These are phyloP conservation scores for Muraenolepis orangiensis DNA, from an alignment of 2,797 vertebrate species.

Conservation along the genomic window DNA sequence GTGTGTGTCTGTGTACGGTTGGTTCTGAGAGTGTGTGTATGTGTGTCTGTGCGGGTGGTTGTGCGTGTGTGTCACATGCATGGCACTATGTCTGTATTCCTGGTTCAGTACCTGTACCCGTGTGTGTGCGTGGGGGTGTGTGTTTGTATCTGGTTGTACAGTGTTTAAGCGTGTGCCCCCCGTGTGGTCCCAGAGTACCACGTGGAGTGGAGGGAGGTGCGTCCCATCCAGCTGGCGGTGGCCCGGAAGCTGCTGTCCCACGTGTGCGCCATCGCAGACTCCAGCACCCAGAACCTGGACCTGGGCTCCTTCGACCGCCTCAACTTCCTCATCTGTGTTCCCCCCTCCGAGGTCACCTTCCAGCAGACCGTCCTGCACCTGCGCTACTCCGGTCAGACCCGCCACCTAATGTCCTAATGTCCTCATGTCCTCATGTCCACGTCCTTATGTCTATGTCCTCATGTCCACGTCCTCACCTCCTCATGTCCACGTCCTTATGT, in stretches of 20 bases:
- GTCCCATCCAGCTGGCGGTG: constrained; percentile 91
- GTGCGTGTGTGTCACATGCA: too few species aligned
- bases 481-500: too few species aligned
- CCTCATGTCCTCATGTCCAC: neutral
- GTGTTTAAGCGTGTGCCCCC: neutral
- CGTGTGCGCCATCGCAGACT: constrained; percentile 95
- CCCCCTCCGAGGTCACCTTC: constrained; percentile 94
- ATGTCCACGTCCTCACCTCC: too few species aligned
- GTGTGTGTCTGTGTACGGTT: too few species aligned
- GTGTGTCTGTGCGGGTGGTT: too few species aligned
- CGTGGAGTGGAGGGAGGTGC: constrained; percentile 77
- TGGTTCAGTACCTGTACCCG: too few species aligned
- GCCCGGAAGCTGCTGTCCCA: constrained; percentile 96
- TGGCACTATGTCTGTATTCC: neutral
- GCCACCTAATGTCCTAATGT: too few species aligned
- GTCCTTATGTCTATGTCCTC: too few species aligned
- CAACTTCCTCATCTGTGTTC: constrained; percentile 94
- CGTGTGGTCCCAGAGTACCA: constrained; percentile 72
- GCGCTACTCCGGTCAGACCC: constrained; percentile 87
- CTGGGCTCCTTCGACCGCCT: constrained; percentile 95
- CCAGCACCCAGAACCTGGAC: constrained; percentile 96
- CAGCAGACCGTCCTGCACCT: constrained; percentile 90
- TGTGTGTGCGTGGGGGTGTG: neutral
- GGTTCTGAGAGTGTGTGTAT: too few species aligned
- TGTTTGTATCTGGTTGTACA: neutral